These are phyloP conservation scores for Buceros bicornis DNA, from an alignment of 2,797 vertebrate genomes.

Conservation along the genomic window DNA sequence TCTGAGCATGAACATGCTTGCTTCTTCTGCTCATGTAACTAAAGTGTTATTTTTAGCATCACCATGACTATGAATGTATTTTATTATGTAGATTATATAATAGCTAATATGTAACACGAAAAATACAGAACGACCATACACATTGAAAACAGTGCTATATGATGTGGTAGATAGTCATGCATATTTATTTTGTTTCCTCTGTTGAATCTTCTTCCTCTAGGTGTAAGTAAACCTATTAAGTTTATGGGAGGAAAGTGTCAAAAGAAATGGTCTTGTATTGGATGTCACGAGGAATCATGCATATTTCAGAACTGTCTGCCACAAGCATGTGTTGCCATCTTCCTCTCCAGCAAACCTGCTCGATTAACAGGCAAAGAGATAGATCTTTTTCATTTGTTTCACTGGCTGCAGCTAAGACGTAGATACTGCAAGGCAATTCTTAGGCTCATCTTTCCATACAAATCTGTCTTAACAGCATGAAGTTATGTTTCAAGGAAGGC, in stretches of 20 bases:
- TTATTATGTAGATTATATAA: not conserved
- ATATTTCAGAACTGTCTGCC: not conserved
- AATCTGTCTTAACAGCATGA: not conserved
- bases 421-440: not conserved
- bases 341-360: not conserved
- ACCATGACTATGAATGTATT: not conserved
- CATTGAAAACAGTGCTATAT: not conserved
- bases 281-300: accelerated
- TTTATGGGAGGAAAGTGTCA: not conserved
- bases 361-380: not conserved
- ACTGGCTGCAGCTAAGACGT: not conserved
- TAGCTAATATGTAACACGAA: not conserved
- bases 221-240: not conserved
- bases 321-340: not conserved
- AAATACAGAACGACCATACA: not conserved
- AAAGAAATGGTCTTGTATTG: not conserved
- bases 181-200: not conserved
- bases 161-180: not conserved
- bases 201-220: not conserved
- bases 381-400: not conserved
- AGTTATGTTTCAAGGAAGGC: constrained; percentile 14
- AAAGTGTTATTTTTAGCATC: not conserved
- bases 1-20: not conserved
- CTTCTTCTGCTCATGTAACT: not conserved
- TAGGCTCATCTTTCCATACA: not conserved